phyloP scores from a whole-genome alignment of 1,140 invertebrate genomes.

The Ruditapes philippinarum region DNA sequence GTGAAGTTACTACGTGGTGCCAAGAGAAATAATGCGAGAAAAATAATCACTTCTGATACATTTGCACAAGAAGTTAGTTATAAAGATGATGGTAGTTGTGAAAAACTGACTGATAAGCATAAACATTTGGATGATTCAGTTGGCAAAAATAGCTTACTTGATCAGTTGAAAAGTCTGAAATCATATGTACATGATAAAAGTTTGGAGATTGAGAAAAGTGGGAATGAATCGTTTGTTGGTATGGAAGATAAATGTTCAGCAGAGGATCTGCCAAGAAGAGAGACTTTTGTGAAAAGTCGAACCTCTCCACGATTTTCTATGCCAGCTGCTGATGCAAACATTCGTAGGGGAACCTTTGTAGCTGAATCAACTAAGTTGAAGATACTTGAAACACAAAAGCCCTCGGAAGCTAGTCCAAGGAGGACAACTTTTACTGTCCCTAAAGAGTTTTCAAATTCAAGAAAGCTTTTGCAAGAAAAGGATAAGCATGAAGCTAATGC shows the following conservation, averaged over 20 bases:
- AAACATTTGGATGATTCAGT: constrained; percentile 68
- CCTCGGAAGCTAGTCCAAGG: constrained; percentile 60
- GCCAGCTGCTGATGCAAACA: constrained; percentile 24
- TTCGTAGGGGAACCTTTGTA: constrained; percentile 57
- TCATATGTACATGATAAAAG: constrained; percentile 68
- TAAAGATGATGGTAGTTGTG: not conserved
- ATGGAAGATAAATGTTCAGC: not conserved
- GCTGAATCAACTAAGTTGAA: constrained; percentile 40
- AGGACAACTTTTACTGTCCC: constrained; percentile 61
- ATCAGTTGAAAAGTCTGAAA: constrained; percentile 71
- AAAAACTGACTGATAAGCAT: not conserved
- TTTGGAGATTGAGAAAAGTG: constrained; percentile 54
- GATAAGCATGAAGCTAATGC: not conserved
- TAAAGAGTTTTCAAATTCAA: constrained; percentile 3
- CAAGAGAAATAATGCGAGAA: constrained; percentile 21
- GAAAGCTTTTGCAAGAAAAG: not conserved
- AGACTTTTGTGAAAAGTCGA: constrained; percentile 45
- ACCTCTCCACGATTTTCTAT: constrained; percentile 61
- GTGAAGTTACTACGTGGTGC: constrained; percentile 43
- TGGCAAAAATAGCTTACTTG: constrained; percentile 72
- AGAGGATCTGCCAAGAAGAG: constrained; percentile 1
- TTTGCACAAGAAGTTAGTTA: constrained; percentile 69
- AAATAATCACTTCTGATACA: constrained; percentile 69
- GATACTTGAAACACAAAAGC: constrained; percentile 42
- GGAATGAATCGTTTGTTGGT: not conserved